Conservation (phyloP, 2,113 vertebrate genomes). For the Miniopterus natalensis region DNA sequence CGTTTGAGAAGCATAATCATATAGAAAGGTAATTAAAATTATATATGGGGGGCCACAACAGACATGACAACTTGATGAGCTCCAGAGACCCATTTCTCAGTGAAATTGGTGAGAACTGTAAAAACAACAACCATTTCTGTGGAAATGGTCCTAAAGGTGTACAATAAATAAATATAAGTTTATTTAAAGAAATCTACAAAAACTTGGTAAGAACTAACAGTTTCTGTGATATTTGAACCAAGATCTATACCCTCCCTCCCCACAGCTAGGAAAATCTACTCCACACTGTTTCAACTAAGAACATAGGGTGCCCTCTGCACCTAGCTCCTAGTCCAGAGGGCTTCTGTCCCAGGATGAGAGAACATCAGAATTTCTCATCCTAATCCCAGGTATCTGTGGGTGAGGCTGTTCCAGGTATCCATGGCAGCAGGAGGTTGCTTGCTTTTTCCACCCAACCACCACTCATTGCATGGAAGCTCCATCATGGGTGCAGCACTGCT, state of each 20-base stretch:
- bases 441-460: not conserved
- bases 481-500: not conserved
- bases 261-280: not conserved
- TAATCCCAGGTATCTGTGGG: not conserved
- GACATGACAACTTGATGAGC: not conserved
- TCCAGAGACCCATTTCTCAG: not conserved
- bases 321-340: not conserved
- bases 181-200: no score
- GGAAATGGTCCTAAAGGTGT: no score
- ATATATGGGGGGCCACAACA: not conserved
- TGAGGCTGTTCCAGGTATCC: not conserved
- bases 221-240: no score
- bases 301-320: not conserved
- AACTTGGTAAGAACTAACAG: no score
- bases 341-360: not conserved
- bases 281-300: not conserved
- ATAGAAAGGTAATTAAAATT: not conserved
- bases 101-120: no score
- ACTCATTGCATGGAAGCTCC: not conserved
- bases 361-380: not conserved
- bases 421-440: not conserved
- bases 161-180: no score
- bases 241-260: not conserved
- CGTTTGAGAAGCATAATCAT: not conserved
- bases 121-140: no score